Base-by-base conservation (phyloP, 2,888 invertebrate genomes). In the Erebia ligea region DNA sequence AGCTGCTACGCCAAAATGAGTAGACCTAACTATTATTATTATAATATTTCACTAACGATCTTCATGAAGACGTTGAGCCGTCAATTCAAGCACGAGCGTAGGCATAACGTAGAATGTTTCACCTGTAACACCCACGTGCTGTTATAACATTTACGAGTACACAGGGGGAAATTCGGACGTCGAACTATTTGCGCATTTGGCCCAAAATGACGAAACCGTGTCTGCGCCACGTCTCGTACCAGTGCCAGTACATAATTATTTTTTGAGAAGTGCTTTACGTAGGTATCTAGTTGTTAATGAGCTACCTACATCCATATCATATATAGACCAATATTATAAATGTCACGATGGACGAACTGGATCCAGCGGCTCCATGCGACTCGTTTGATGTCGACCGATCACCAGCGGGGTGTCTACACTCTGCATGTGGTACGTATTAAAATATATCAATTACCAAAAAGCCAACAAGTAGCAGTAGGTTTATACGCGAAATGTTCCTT, bases 101-200 rank as follows among this genome's bases (percentile, higher is more conserved):
- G 34, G 34, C 6, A 86, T 87, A 87, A 87, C 86, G 86, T 85
- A 82, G 82, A 85, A 87, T 88, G 89, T 88, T 88, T 89, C 85
- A 87, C 87, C 87, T 88, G 88, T 87, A 89, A 83, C 83, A 81
- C 81, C 81, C 84, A 84, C 82, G 76, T 78, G 81, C 85, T 85
- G 86, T 89, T 89, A 90, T 89, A 91, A 91, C 88, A 91, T 91
- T 91, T n/a, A n/a, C n/a, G n/a, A n/a, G n/a, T 91, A 90, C 91
- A 89, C 91, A 88, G n/a, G 78, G 91, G 90, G 90, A 92, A 91
- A 91, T 91, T 88, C 91, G 88, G 89, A 91, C 87, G 86, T 91
- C 91, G 88, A 91, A 92, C 90, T 91, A 90, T 90, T 91, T 89
- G 90, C 86, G 85, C 87, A 82, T 90, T 90, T 88, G 84, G 84